phyloP scores from a whole-genome alignment of 2,113 vertebrate species.

The Ornithorhynchus anatinus region DNA sequence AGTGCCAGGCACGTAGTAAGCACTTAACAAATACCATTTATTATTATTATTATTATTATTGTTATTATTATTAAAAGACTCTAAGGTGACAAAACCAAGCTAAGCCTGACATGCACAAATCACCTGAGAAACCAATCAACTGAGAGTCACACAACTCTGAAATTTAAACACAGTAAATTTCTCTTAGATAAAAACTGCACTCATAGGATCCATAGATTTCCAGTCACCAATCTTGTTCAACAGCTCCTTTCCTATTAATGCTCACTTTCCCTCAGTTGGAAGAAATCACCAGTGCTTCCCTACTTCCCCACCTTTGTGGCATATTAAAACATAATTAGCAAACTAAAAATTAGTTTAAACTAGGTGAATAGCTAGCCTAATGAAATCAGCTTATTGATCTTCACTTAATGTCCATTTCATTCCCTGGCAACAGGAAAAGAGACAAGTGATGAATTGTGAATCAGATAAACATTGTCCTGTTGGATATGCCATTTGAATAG shows the following conservation, averaged over 20 bases:
- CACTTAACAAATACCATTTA: too few species aligned
- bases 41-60: too few species aligned
- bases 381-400: slow-evolving; percentile 4
- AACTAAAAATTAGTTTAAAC: slow-evolving; percentile 16
- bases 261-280: background rate
- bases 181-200: rapidly evolving
- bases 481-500: slow-evolving; percentile 9
- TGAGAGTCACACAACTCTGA: background rate
- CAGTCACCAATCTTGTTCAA: background rate
- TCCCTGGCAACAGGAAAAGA: background rate
- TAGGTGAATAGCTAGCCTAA: background rate
- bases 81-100: too few species aligned
- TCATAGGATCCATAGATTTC: background rate
- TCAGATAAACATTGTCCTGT: background rate
- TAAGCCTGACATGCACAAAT: too few species aligned
- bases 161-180: background rate
- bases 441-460: background rate
- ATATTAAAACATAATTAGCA: slow-evolving; percentile 18
- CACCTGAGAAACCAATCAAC: background rate
- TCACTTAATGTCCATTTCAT: background rate
- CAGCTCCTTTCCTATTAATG: background rate
- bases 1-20: too few species aligned
- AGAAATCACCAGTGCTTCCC: background rate
- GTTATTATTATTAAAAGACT: too few species aligned
- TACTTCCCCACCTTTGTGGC: background rate